Conservation (phyloP, 2,797 vertebrate genomes). For the Australoheros facetus region DNA sequence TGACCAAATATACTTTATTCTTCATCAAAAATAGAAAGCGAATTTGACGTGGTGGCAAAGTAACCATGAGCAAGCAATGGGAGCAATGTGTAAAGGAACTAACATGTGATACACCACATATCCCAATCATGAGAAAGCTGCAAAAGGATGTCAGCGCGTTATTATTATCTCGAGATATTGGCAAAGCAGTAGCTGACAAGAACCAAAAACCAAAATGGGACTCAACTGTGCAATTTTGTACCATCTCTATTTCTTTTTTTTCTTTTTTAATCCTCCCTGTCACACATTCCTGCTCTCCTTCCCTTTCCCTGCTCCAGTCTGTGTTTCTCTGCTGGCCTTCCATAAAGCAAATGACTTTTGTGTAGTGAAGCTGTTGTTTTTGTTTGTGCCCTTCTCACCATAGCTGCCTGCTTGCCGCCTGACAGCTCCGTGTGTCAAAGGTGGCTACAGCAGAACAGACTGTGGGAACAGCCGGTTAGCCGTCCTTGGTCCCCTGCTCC, state of each 20-base stretch:
- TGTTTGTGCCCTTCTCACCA: slow-evolving; percentile 77
- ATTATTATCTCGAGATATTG: slow-evolving; percentile 8
- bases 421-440: slow-evolving; percentile 87
- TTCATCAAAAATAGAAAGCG: not conserved
- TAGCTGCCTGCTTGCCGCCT: slow-evolving; percentile 82
- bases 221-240: slow-evolving; percentile 10
- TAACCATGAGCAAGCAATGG: not conserved
- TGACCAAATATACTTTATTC: slow-evolving; percentile 1
- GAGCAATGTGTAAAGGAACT: slow-evolving; percentile 3
- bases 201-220: slow-evolving; percentile 17
- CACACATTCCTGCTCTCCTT: slow-evolving; percentile 16
- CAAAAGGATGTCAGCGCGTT: not conserved
- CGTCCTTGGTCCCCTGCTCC: slow-evolving; percentile 83
- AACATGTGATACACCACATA: not conserved
- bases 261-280: slow-evolving; percentile 12
- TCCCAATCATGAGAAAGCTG: not conserved
- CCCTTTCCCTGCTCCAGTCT: slow-evolving; percentile 28
- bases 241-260: slow-evolving; percentile 35
- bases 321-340: slow-evolving; percentile 30
- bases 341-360: slow-evolving; percentile 67
- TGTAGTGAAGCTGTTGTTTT: slow-evolving; percentile 73
- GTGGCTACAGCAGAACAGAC: slow-evolving; percentile 84
- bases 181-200: not conserved
- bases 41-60: slow-evolving; percentile 27
- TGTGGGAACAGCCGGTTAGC: slow-evolving; percentile 90